Percentiles rank a stretch among this genome's conserved stretches.
Conservation (phyloP, 2,888 invertebrate species). For the Diaperis boleti region DNA sequence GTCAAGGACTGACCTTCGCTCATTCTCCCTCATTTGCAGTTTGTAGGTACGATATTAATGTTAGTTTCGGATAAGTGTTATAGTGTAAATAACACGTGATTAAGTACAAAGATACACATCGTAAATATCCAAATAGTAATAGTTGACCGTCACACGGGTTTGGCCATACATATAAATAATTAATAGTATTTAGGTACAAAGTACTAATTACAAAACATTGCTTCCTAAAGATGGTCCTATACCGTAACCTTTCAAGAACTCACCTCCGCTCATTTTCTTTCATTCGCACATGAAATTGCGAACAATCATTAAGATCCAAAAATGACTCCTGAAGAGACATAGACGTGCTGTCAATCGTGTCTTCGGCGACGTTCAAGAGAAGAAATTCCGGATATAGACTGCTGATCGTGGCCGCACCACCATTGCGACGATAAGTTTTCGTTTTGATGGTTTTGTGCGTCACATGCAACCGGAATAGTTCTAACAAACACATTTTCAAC, state of each 20-base stretch:
- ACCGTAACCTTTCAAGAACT: no score
- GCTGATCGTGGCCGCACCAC: slow-evolving; percentile 43
- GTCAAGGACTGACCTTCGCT: slow-evolving; percentile 18
- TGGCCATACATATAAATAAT: no score
- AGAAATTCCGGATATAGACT: slow-evolving; percentile 52
- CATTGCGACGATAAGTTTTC: slow-evolving; percentile 50
- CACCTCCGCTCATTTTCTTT: slow-evolving; percentile 19
- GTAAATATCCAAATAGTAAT: no score
- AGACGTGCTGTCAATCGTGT: slow-evolving; percentile 44
- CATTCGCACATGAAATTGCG: slow-evolving; percentile 4
- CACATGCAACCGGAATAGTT: slow-evolving; percentile 70
- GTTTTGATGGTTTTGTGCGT: slow-evolving; percentile 62
- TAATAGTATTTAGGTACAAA: no score
- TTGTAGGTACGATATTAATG: no score
- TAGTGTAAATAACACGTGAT: no score
- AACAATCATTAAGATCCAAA: slow-evolving; percentile 4
- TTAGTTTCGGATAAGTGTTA: no score
- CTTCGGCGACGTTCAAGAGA: slow-evolving; percentile 46
- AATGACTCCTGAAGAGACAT: slow-evolving; percentile 45
- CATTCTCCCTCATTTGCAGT: slow-evolving; percentile 4
- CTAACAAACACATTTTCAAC: slow-evolving; percentile 70
- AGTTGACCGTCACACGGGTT: no score
- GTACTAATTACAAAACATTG: no score
- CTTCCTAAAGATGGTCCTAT: no score
- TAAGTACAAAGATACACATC: no score